Evolutionary conservation across 2,113 vertebrate genomes (phyloP).

Genomic region (Gyps fulvus): DNA sequence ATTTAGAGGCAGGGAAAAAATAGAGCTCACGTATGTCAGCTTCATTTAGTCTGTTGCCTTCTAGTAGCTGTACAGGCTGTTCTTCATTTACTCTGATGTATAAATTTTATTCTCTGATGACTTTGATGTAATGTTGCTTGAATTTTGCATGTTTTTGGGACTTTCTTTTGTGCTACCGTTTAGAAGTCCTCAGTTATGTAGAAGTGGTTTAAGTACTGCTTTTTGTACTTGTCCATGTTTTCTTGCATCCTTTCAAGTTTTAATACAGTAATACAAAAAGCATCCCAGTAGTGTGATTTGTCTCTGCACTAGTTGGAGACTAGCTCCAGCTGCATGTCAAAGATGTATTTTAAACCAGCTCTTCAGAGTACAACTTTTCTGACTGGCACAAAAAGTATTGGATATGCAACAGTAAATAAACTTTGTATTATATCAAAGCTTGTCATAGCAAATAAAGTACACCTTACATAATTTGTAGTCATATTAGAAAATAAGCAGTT

Average conservation of each 20-base stretch:
- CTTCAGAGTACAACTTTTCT: neutral
- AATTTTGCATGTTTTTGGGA: neutral
- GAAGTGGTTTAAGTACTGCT: neutral
- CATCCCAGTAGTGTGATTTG: neutral
- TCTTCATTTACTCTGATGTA: neutral
- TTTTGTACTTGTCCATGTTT: neutral
- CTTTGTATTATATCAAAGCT: neutral
- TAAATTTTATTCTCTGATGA: neutral
- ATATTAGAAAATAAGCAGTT: neutral
- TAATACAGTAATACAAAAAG: neutral
- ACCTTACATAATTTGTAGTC: neutral
- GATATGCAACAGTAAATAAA: neutral
- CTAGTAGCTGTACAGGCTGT: neutral
- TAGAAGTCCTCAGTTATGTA: neutral
- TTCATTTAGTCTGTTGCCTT: neutral
- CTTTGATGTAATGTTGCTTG: neutral
- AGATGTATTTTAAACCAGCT: neutral
- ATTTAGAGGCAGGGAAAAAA: neutral
- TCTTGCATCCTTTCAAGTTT: neutral
- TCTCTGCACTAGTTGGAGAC: neutral
- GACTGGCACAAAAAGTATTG: neutral
- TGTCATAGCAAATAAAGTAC: neutral
- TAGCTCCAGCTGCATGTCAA: neutral
- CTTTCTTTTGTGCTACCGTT: neutral
- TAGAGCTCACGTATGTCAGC: neutral